Evolutionary conservation across 2,113 vertebrate species (phyloP).

Genomic region (Barnardius zonarius): DNA sequence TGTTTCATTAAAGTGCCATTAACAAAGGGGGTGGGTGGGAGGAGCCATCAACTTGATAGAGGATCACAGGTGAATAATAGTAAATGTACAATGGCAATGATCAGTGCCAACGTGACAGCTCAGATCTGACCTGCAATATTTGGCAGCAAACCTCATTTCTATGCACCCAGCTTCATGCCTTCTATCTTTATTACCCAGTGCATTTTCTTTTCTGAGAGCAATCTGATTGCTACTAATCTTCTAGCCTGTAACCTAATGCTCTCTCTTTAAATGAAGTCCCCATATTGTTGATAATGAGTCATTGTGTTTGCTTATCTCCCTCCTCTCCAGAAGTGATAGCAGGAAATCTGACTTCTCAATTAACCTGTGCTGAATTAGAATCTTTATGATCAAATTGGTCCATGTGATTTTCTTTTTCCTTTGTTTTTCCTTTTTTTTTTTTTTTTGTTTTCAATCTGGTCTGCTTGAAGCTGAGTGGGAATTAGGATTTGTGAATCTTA

Average conservation of each 20-base stretch:
- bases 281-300: constrained; percentile 56
- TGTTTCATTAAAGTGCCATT: constrained; percentile 54
- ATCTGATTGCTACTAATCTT: constrained; percentile 60
- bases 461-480: neutral
- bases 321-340: constrained; percentile 47
- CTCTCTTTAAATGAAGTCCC: constrained; percentile 58
- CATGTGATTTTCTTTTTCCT: neutral
- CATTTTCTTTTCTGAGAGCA: constrained; percentile 50
- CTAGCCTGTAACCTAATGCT: constrained; percentile 53
- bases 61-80: constrained; percentile 53
- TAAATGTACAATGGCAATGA: neutral
- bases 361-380: constrained; percentile 58
- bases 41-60: constrained; percentile 1
- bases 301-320: constrained; percentile 51
- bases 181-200: constrained; percentile 55
- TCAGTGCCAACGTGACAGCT: constrained; percentile 50
- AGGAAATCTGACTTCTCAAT: constrained; percentile 64
- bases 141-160: constrained; percentile 58
- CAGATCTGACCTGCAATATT: constrained; percentile 15
- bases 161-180: constrained; percentile 36
- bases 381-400: constrained; percentile 23
- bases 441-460: neutral
- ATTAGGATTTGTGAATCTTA: constrained; percentile 8
- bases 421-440: neutral
- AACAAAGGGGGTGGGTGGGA: constrained; percentile 29